Evolutionary conservation across 2,797 vertebrate genomes (phyloP).

Genomic region (Sternarchorhynchus goeldii): DNA sequence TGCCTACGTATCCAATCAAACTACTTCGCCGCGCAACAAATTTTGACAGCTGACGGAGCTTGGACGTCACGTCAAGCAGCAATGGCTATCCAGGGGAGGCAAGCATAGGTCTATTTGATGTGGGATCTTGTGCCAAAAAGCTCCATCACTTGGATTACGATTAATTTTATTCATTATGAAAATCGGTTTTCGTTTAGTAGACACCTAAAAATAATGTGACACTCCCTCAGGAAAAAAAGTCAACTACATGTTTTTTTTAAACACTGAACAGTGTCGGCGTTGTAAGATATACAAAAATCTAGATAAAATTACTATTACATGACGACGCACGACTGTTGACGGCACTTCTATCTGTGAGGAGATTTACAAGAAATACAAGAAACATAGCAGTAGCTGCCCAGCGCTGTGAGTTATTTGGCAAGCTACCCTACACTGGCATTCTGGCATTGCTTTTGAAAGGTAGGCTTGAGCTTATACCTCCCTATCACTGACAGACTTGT

Average conservation of each 20-base stretch:
- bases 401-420: no score
- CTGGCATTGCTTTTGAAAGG: constrained; percentile 33
- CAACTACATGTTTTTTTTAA: no score
- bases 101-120: not conserved
- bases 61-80: not conserved
- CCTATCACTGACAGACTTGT: not conserved
- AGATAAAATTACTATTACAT: not conserved
- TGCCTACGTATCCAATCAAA: constrained; percentile 31
- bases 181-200: not conserved
- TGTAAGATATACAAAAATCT: no score
- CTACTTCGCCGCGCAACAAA: not conserved
- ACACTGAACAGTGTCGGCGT: not conserved
- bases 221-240: not conserved
- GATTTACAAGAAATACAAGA: constrained; percentile 39
- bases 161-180: not conserved
- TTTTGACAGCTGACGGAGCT: constrained; percentile 20
- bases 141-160: not conserved
- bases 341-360: constrained; percentile 3
- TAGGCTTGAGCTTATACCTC: not conserved
- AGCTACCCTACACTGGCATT: constrained; percentile 2
- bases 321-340: not conserved
- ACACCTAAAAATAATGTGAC: not conserved
- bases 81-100: not conserved
- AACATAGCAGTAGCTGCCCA: constrained; percentile 4
- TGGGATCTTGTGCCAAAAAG: not conserved